Base-by-base conservation (phyloP, 1,140 invertebrate genomes). In the Formica exsecta region DNA sequence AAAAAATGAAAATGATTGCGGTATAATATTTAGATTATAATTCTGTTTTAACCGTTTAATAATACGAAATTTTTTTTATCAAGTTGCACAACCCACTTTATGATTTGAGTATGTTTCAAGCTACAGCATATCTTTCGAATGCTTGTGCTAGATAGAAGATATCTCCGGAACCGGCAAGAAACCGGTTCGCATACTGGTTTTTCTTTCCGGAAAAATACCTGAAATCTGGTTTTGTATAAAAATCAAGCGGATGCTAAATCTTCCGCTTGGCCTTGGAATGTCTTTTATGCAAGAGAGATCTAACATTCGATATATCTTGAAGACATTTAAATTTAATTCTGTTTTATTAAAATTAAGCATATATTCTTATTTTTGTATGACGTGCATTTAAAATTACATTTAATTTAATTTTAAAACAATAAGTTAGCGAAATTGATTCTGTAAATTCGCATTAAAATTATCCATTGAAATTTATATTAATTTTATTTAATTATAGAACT, bases 121-220 rank as follows among this genome's bases (percentile, higher is more conserved):
- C 5, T 13, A 44, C 64, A 48, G 25, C 7, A 11, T 19, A 80
- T 70, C 11, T 22, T 59, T 13, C 22, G 5, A 76, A 5, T 68
- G 44, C 0, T 29, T 4, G 19, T 32, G 32, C 38, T 48, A 73
- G 44, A 32, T 2, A 19, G 44, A 25, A 80, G 22, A 73, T 44
- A 74, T 48, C 38, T 54, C 68, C 2, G 4, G n/a, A 22, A 51
- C 48, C 48, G 48, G 16, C 16, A n/a, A 80, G 64, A 80, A 79
- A 80, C 77, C 48, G 77, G 77, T 80, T 13, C 9, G 5, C 11
- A 59, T 80, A 74, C 57, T 61, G 68, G 68, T 83, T 83, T 81
- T 48, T 36, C 54, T 73, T 74, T 16, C 32, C 11, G 19, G 68
- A 83, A 83, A 83, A 83, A 73, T 83, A 73, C 22, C 7, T 64